These are phyloP conservation scores for Agrilus mali DNA, from an alignment of 2,888 invertebrate species.

Conservation along the genomic window DNA sequence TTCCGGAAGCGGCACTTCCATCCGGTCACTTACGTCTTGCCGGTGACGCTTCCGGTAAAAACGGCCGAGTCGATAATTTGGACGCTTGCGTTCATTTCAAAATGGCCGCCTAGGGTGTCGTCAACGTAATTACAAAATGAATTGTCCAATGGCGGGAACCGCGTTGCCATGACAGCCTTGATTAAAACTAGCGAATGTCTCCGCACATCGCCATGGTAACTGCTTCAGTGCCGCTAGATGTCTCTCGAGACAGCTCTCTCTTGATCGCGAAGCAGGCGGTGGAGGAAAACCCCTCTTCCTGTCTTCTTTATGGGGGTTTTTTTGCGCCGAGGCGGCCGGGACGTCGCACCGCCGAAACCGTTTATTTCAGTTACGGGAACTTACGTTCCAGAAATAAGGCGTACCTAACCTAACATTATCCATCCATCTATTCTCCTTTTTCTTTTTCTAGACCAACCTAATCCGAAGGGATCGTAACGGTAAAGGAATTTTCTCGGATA, in stretches of 20 bases:
- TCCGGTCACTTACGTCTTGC: conserved; percentile 15
- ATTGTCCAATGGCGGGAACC: conserved; percentile 40
- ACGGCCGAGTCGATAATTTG: conserved; percentile 21
- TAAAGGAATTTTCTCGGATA: no score
- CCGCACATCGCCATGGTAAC: conserved; percentile 34
- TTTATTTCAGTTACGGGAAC: no score
- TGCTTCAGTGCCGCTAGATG: conserved; percentile 28
- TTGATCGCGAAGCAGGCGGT: not conserved
- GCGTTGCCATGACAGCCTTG: conserved; percentile 39
- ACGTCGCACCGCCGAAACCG: no score
- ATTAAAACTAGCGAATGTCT: conserved; percentile 39
- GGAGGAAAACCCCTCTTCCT: no score
- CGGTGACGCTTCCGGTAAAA: conserved; percentile 18
- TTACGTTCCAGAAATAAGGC: no score
- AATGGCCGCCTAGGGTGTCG: conserved; percentile 41
- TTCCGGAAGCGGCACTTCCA: conserved; percentile 18
- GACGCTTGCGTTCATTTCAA: conserved; percentile 34
- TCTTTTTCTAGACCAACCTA: no score
- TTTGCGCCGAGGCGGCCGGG: no score
- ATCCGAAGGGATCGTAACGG: no score
- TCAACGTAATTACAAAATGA: conserved; percentile 40
- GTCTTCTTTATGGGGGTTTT: no score
- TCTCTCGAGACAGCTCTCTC: conserved; percentile 20
- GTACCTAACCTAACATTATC: no score
- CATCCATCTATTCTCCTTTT: no score